A percentile compares a stretch with the other conserved stretches of the same genome.
phyloP scores from a whole-genome alignment of 2,888 invertebrate species.

The Diarsia dahlii region DNA sequence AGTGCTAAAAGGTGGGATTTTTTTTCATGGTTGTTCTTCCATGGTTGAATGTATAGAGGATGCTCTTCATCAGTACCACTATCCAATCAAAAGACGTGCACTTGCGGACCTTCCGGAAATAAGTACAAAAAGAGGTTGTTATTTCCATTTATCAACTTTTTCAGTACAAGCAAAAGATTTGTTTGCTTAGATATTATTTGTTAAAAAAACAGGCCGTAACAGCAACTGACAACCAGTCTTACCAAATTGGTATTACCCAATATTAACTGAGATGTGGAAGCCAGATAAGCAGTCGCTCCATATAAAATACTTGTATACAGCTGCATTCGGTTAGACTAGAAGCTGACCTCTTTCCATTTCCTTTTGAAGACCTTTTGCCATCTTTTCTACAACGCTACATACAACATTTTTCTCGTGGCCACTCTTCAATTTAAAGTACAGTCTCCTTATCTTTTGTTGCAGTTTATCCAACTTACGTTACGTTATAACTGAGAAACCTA shows the following conservation, averaged over 20 bases:
- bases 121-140: conserved; percentile 22
- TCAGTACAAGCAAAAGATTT: background rate
- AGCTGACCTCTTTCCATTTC: too few species aligned
- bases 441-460: conserved; percentile 63
- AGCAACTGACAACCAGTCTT: too few species aligned
- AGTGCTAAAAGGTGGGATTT: conserved; percentile 5
- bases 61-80: background rate
- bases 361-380: too few species aligned
- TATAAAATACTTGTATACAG: too few species aligned
- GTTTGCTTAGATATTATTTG: background rate
- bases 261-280: too few species aligned
- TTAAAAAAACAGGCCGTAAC: background rate
- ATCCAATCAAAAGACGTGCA: background rate
- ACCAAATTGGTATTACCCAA: too few species aligned
- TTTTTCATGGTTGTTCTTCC: conserved; percentile 18
- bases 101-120: background rate
- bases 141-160: conserved; percentile 20
- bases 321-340: too few species aligned
- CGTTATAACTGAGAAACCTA: conserved; percentile 81
- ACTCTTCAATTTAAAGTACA: background rate
- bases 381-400: too few species aligned
- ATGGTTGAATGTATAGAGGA: background rate
- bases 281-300: too few species aligned
- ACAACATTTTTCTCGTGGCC: too few species aligned
- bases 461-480: conserved; percentile 84